Base-by-base conservation (phyloP, 1,140 invertebrate species). In the Listronotus bonariensis region DNA sequence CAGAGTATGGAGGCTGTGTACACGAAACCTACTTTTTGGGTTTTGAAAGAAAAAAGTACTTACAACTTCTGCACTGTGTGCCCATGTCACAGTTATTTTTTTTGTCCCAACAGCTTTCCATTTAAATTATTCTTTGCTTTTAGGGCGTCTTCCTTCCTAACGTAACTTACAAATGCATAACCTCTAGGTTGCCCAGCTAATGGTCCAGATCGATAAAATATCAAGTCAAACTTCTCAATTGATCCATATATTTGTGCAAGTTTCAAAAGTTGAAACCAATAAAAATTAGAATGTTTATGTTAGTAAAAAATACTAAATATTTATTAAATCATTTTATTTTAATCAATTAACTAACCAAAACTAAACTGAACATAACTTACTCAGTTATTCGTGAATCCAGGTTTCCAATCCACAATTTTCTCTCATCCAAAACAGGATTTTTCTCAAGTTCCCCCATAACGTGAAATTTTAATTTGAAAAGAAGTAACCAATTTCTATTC, bases 211-310 rank as follows among this genome's bases (percentile, higher is more conserved):
- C 92, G 92, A 78, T 96, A 92, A 78, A 95, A 96, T 54, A 97
- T 86, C 79, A 96, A 89, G 80, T 97, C 93, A 83, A 96, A 96
- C 86, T 95, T 95, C 82, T 93, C 90, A 74, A 96, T 90, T 70
- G 85, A 82, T 77, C 94, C 94, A 88, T 92, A 89, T 85, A 92
- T 90, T 88, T 95, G 92, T 81, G 95, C 84, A 78, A 96, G 86
- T 92, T 96, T 96, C 80, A 96, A 83, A 83, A 97, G 87, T 87
- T 93, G 88, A 88, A 90, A 96, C 90, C 91, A 82, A 87, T 92
- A 88, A 85, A 80, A 72, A 80, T 65, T 71, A 71, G 67, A 67
- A 55, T 68, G 34, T 9, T 40, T 38, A 36, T 63, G 61, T 49
- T 18, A 40, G 58, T 67, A 43, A 36, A 63, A 57, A 43, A 20